These are phyloP conservation scores for Varecia variegata DNA, from an alignment of 2,797 vertebrate species.

Conservation along the genomic window DNA sequence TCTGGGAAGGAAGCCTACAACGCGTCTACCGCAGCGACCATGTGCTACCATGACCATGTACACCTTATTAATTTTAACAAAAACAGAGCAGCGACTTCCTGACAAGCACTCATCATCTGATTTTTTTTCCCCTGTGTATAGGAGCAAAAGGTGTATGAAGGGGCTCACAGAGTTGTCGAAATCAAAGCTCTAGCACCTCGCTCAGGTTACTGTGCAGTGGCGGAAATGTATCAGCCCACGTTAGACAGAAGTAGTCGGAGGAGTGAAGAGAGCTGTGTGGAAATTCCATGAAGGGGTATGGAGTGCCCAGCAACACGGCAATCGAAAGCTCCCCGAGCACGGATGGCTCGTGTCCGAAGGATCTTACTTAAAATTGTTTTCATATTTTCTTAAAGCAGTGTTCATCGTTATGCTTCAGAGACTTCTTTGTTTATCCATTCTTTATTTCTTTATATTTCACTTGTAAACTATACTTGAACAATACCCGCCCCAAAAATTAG, in stretches of 20 bases:
- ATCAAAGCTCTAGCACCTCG: slow-evolving; percentile 67
- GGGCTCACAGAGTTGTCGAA: slow-evolving; percentile 67
- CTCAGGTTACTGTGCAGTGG: slow-evolving; percentile 74
- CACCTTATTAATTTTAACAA: background rate
- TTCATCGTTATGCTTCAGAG: background rate
- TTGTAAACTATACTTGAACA: background rate
- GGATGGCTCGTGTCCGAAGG: background rate
- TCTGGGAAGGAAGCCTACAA: background rate
- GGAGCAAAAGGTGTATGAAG: slow-evolving; percentile 81
- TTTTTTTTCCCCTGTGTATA: slow-evolving; percentile 40
- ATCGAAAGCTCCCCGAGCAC: too few species aligned
- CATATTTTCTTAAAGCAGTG: background rate
- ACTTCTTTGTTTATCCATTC: background rate
- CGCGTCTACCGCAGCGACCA: too few species aligned
- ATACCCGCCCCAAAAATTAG: background rate
- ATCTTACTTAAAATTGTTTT: background rate
- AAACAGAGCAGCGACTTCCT: background rate
- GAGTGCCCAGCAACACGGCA: background rate
- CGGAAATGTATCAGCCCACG: slow-evolving; percentile 52
- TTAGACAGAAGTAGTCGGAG: slow-evolving; percentile 78
- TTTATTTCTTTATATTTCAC: slow-evolving; percentile 15
- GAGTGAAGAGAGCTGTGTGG: slow-evolving; percentile 67
- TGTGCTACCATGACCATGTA: too few species aligned
- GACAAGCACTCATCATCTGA: background rate
- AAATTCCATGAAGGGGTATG: slow-evolving; percentile 53